Evolutionary conservation across 2,113 vertebrate genomes (phyloP).

Genomic region (Onychostoma macrolepis): DNA sequence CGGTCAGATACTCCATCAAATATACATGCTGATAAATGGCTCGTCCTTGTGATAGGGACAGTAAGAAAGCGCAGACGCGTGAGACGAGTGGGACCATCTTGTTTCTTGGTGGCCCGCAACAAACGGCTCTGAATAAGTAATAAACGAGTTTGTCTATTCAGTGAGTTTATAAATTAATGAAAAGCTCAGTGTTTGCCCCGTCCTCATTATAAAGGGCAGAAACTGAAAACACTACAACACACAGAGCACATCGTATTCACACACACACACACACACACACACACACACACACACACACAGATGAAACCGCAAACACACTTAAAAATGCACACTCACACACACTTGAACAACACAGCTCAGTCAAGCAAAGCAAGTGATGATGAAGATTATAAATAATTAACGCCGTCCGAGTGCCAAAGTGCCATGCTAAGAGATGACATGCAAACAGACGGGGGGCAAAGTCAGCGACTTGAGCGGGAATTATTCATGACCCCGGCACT

Average conservation of each 20-base stretch:
- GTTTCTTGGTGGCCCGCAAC: slow-evolving; percentile 70
- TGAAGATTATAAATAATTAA: slow-evolving; percentile 75
- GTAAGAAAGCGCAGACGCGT: background rate
- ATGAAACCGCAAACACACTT: background rate
- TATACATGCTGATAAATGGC: slow-evolving; percentile 34
- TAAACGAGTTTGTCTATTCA: slow-evolving; percentile 76
- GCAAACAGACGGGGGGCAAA: slow-evolving; percentile 65
- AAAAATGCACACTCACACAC: slow-evolving; percentile 18
- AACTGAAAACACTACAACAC: slow-evolving; percentile 41
- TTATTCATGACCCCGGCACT: slow-evolving; percentile 71
- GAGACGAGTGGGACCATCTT: slow-evolving; percentile 61
- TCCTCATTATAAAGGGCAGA: slow-evolving; percentile 57
- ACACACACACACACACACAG: background rate
- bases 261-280: background rate
- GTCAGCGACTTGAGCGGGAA: slow-evolving; percentile 64
- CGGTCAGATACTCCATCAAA: slow-evolving; percentile 21
- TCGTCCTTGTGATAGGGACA: slow-evolving; percentile 14
- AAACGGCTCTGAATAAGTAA: slow-evolving; percentile 84
- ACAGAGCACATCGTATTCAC: slow-evolving; percentile 12
- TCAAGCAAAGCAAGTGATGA: slow-evolving; percentile 46
- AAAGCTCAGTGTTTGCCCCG: slow-evolving; percentile 76
- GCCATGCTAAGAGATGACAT: slow-evolving; percentile 62
- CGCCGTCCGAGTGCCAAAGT: slow-evolving; percentile 57
- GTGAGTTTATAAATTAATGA: slow-evolving; percentile 88
- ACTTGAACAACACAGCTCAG: slow-evolving; percentile 38